These are phyloP conservation scores for Formica aserva DNA, from an alignment of 2,888 invertebrate genomes.

Conservation along the genomic window DNA sequence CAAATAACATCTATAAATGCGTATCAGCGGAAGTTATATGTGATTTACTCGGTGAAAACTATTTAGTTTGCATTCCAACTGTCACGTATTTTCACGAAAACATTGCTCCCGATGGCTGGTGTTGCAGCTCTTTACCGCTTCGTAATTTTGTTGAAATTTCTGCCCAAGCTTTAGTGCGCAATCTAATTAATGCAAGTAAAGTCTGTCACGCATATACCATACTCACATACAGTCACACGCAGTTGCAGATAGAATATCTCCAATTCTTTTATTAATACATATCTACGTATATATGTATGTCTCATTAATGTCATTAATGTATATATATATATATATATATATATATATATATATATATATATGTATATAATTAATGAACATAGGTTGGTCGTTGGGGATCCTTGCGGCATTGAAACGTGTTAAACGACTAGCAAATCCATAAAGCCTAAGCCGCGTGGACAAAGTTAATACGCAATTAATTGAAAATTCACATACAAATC, in stretches of 20 bases:
- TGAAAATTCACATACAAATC: background rate
- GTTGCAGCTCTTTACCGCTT: background rate
- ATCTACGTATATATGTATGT: background rate
- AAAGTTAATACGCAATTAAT: conserved; percentile 36
- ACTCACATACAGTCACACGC: background rate
- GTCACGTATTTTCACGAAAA: conserved; percentile 20
- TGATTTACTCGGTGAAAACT: conserved; percentile 31
- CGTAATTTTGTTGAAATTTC: conserved; percentile 30
- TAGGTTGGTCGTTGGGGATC: background rate
- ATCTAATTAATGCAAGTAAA: conserved; percentile 14
- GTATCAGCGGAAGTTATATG: background rate
- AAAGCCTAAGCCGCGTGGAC: background rate
- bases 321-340: too few species aligned
- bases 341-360: too few species aligned
- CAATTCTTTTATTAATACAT: background rate
- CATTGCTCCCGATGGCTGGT: background rate
- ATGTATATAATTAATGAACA: background rate
- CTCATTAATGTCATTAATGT: background rate
- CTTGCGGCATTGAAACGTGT: background rate
- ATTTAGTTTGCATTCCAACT: conserved; percentile 23
- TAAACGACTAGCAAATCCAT: conserved; percentile 22
- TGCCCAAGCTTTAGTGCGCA: background rate
- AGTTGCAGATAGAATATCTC: background rate
- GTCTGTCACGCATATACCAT: background rate
- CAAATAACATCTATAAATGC: background rate